Evolutionary conservation across 2,888 invertebrate genomes (phyloP).

Genomic region (Dasysyrphus albostriatus): DNA sequence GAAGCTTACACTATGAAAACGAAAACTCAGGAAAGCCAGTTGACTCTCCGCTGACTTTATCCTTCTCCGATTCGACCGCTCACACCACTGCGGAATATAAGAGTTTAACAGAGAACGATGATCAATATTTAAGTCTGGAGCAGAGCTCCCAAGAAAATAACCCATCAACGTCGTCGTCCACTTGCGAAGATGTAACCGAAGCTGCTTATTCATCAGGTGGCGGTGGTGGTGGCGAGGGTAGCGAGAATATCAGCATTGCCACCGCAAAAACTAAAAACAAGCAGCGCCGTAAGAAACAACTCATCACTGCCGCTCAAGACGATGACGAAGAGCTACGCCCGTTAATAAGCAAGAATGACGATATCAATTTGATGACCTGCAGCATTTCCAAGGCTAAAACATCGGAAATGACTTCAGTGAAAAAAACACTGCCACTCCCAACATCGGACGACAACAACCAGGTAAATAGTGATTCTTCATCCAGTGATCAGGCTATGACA

Average conservation of each 20-base stretch:
- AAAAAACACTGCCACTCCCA: conserved; percentile 62
- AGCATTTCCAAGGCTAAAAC: conserved; percentile 28
- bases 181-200: conserved; percentile 77
- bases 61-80: conserved; percentile 68
- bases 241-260: conserved; percentile 78
- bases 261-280: conserved; percentile 80
- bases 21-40: conserved; percentile 77
- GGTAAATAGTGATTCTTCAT: conserved; percentile 72
- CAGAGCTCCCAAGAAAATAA: conserved; percentile 77
- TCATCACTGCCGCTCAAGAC: conserved; percentile 73
- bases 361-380: conserved; percentile 47
- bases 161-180: conserved; percentile 76
- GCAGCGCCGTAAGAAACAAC: conserved; percentile 79
- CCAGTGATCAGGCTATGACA: conserved; percentile 70
- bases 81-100: conserved; percentile 77
- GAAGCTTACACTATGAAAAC: conserved; percentile 82
- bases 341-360: conserved; percentile 79
- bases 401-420: conserved; percentile 25
- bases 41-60: conserved; percentile 67
- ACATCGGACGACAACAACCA: conserved; percentile 70
- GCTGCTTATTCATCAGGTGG: conserved; percentile 79
- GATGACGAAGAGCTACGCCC: conserved; percentile 83
- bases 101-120: conserved; percentile 77
- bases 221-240: conserved; percentile 62
- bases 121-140: conserved; percentile 78